Base-by-base conservation (phyloP, 2,888 invertebrate species). In the Temnothorax ravouxi region DNA sequence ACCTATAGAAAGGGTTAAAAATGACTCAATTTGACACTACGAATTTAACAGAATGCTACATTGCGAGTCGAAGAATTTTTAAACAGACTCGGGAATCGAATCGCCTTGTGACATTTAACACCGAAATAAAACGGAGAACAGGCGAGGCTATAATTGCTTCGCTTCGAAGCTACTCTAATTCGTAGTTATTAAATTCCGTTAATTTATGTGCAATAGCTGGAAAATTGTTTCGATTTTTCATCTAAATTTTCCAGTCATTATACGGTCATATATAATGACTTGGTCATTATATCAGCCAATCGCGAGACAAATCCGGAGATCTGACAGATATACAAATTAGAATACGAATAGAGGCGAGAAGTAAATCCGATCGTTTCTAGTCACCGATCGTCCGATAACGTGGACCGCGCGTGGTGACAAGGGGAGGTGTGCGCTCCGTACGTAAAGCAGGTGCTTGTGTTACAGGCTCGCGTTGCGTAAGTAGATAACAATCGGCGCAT, bases 381-480 rank as follows among this genome's bases (percentile, higher is more conserved):
- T 76, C 5, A 21, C n/a, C 4, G 71, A 79, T 79, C 21, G 25
- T 21, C 4, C 2, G 74, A 44, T 71, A 79, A 59, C 18, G 5
- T 21, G 15, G 21, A 44, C 15, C 25, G 13, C 15, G n/a, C 21
- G 21, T 5, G 11, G 34, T 47, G 38, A 15, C 25, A 44, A 18
- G 15, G 71, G 56, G 64, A 44, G 52, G 54, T 25, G 56, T 50
- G 52, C 47, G 34, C 25, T 52, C 15, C 38, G 75, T 41, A 41
- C 38, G 75, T 41, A 41, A 69, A 84, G 64, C 79, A 84, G 75
- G 75, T 86, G 61, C 76, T 72, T 25, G 15, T n/a, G 44, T 85
- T 59, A 62, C 61, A 67, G 74, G n/a, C 77, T 67, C 52, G 54
- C 62, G 56, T 84, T 84, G 80, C 80, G 64, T 56, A 86, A 86